Percentiles rank a stretch among this genome's conserved stretches.
Evolutionary conservation across 2,888 invertebrate species (phyloP).

Genomic region (Xiphydria camelus): DNA sequence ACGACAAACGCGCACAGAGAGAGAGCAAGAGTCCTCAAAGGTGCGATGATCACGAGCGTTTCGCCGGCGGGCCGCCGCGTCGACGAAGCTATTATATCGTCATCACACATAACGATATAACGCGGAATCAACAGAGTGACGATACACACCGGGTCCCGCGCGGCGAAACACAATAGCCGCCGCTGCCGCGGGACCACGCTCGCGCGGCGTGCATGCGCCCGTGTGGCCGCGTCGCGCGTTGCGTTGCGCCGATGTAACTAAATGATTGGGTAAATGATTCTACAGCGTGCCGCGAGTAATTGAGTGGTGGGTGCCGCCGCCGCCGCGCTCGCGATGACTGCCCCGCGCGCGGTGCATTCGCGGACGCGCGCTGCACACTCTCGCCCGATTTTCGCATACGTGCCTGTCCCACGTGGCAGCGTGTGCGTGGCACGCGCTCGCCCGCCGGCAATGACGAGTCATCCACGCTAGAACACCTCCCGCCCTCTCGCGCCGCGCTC

Average conservation of each 20-base stretch:
- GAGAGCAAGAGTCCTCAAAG: neutral
- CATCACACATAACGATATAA: conserved; percentile 56
- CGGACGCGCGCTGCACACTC: neutral
- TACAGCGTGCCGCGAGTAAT: conserved; percentile 57
- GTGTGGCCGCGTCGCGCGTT: conserved; percentile 30
- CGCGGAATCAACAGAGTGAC: conserved; percentile 55
- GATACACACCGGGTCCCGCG: conserved; percentile 45
- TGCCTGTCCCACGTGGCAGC: conserved; percentile 4
- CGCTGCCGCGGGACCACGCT: conserved; percentile 5
- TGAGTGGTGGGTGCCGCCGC: conserved; percentile 57
- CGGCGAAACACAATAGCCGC: conserved; percentile 47
- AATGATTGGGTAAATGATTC: conserved; percentile 59
- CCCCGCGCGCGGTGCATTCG: conserved; percentile 6
- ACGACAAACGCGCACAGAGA: too few relatives aligned
- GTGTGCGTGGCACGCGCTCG: conserved; percentile 55
- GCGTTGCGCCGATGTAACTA: conserved; percentile 56
- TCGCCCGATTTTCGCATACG: neutral
- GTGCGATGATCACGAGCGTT: conserved; percentile 12
- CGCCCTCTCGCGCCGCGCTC: conserved; percentile 15
- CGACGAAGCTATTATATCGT: conserved; percentile 53
- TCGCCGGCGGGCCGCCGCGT: conserved; percentile 40
- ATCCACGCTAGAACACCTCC: conserved; percentile 57
- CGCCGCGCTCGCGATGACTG: conserved; percentile 36
- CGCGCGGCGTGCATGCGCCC: neutral
- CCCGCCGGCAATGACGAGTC: conserved; percentile 58